Conservation (phyloP, 2,113 vertebrate genomes). For the Corythoichthys intestinalis region DNA sequence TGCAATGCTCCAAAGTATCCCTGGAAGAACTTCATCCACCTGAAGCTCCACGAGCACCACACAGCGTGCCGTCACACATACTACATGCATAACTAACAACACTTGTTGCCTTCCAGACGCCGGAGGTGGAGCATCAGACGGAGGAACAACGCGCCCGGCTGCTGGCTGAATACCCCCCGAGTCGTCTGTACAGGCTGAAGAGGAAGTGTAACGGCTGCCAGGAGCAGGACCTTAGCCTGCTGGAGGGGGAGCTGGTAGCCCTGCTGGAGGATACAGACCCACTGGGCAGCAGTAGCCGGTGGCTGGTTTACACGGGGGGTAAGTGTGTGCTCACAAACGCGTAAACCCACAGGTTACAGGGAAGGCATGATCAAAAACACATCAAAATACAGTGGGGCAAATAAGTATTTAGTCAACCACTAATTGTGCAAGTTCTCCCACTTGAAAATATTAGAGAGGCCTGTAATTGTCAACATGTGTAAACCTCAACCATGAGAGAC, state of each 20-base stretch:
- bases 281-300: conserved; percentile 84
- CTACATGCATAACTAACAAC: conserved; percentile 6
- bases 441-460: too few relatives aligned
- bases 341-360: not conserved
- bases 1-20: conserved; percentile 3
- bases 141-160: conserved; percentile 79
- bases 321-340: conserved; percentile 53
- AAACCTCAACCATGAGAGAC: too few relatives aligned
- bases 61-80: conserved; percentile 3
- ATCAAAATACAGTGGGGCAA: not conserved
- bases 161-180: conserved; percentile 70
- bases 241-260: conserved; percentile 91
- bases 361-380: not conserved
- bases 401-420: too few relatives aligned
- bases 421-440: too few relatives aligned
- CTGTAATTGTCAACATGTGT: too few relatives aligned
- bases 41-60: not conserved
- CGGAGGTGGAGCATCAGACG: conserved; percentile 79
- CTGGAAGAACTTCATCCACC: not conserved
- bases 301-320: conserved; percentile 93
- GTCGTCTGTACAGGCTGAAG: conserved; percentile 83
- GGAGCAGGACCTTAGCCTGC: conserved; percentile 85
- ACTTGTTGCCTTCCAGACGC: conserved; percentile 53
- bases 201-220: conserved; percentile 94
- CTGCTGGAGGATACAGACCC: conserved; percentile 86